phyloP scores from a whole-genome alignment of 2,113 vertebrate genomes.

The Panthera uncia region DNA sequence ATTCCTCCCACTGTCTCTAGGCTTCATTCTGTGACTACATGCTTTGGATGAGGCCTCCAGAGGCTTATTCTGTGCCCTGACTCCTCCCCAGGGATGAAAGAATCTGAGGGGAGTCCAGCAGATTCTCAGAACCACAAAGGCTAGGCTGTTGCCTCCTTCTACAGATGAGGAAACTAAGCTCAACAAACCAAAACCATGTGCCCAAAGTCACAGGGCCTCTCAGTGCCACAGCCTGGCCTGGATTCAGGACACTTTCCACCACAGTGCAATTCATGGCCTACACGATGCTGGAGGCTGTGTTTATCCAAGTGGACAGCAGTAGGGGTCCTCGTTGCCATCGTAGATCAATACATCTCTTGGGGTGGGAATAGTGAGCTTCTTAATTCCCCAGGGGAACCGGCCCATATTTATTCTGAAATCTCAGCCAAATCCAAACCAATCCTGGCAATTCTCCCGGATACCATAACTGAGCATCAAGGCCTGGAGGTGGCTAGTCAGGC shows the following conservation, averaged over 20 bases:
- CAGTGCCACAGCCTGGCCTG: neutral
- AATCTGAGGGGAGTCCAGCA: neutral
- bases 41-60: neutral
- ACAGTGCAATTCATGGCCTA: rapidly evolving
- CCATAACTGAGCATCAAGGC: neutral
- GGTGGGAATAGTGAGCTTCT: neutral
- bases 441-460: neutral
- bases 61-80: neutral
- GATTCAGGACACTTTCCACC: neutral
- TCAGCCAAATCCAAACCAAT: conserved; percentile 2
- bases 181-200: neutral
- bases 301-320: neutral
- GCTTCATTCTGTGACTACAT: neutral
- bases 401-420: neutral
- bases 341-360: neutral
- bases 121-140: neutral
- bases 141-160: neutral
- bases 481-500: neutral
- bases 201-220: neutral
- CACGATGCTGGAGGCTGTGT: rapidly evolving
- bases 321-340: neutral
- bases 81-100: neutral
- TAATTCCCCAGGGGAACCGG: neutral
- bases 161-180: neutral
- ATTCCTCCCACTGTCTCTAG: neutral